Base-by-base conservation (phyloP, 1,140 invertebrate species). In the Apis cerana region DNA sequence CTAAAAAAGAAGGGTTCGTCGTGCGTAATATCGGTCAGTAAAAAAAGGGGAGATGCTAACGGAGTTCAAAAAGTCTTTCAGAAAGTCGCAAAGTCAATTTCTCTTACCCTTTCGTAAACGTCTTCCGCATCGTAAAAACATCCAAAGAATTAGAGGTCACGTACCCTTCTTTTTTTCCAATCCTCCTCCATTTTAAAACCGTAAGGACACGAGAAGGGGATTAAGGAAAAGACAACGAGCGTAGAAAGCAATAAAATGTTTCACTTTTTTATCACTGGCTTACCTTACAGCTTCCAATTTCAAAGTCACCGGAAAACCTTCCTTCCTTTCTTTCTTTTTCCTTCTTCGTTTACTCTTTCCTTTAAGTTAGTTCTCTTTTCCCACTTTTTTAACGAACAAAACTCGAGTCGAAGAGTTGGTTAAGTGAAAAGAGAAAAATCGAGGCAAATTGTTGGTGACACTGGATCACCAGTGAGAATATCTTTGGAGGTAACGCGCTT, bases 191-290 rank as follows among this genome's bases (percentile, higher is more conserved):
- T 17, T 56, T 75, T 27, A 52, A 27, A 48, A 54, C 59, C 9
- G 27, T 10, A 17, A 19, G 13, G 0, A 9, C 12, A 50, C 13
- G 19, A 17, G 79, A 56, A 62, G 50, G 48, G 62, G 61, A 62
- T 75, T 82, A 71, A 83, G 43, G 52, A 62, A 75, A 82, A 62
- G 65, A 15, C 21, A 10, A 17, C 21, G 19, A 5, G 61, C 71
- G 27, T 79, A 80, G 83, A 87, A 87, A 88, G 86, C 81, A 75
- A 86, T 89, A 87, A 89, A 89, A 88, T 78, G 65, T 85, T 86
- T 80, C 77, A 64, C 43, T 77, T 70, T 75, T 86, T 87, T 83
- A 15, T 0, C 17, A 21, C 17, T 15, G 11, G 17, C 15, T 15
- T 19, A 15, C 19, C 5, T 27, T 17, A 1, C 1, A 27, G 5